Evolutionary conservation across 2,113 vertebrate genomes (phyloP), one percentile per base, ranked within the genome.

Genomic region (Centrocercus urophasianus): DNA sequence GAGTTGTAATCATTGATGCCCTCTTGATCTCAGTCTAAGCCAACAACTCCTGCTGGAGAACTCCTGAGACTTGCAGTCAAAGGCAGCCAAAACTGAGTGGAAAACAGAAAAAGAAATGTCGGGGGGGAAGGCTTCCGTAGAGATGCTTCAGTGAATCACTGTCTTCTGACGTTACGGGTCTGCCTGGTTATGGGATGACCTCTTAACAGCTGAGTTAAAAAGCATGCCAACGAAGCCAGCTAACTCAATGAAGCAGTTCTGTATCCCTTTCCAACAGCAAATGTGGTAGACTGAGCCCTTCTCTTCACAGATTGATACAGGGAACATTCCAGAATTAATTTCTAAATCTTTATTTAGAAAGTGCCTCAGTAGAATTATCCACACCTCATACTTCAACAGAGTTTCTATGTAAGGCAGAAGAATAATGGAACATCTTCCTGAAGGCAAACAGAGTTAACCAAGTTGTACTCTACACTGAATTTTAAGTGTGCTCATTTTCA

Each of bases 251-350:
- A 67, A 11, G 10, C 28, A 47, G 42, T 57, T 83, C 34, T 38
- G 42, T 77, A 93, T 74, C 47, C 27, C 85, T 67, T 91, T 81
- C 18, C 15, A 77, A 50, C 21, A 90, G 30, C 27, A 73, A 82
- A 61, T 6, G 25, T 8, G 7, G n/a, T 63, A 79, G 52, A 69
- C 36, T 50, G 84, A 83, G 16, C 74, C n/a, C 47, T 77, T 30
- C 19, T 73, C 32, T 83, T 87, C 86, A 90, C 14, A 92, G 60
- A 94, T 67, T 94, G 78, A 96, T 95, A 94, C 74, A 94, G 74
- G 90, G 92, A 97, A 96, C 77, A 92, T 87, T 71, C 69, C 63
- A 87, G 71, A 90, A 89, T 36, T 82, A 88, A 14, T 17, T 40
- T 79, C 1, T 3, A 96, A 93, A 70, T 34, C 42, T 73, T 19